Evolutionary conservation across 2,797 vertebrate species (phyloP).

Genomic region (Momotus momota): DNA sequence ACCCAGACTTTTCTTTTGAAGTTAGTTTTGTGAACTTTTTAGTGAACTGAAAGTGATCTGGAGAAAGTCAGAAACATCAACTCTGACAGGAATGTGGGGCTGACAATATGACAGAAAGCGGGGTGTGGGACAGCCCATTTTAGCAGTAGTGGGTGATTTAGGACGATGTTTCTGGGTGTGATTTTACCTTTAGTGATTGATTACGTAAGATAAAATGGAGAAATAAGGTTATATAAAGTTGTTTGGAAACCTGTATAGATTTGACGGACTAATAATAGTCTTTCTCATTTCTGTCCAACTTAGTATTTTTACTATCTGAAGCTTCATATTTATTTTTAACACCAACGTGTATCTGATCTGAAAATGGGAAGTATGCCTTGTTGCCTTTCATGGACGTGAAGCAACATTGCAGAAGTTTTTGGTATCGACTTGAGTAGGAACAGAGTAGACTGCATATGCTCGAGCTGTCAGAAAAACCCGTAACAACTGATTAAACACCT

Average conservation of each 20-base stretch:
- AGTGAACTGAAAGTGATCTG: not conserved
- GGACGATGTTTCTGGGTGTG: not conserved
- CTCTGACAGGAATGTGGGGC: not conserved
- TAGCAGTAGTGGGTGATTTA: not conserved
- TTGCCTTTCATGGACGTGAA: not conserved
- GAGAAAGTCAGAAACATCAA: not conserved
- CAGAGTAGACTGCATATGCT: not conserved
- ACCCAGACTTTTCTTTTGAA: not conserved
- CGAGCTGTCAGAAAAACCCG: not conserved
- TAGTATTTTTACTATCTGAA: not conserved
- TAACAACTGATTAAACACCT: conserved; percentile 50
- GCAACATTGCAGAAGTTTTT: conserved; percentile 12
- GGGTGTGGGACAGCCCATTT: not conserved
- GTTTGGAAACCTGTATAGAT: not conserved
- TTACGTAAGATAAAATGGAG: not conserved
- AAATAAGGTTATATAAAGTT: not conserved
- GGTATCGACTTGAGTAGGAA: not conserved
- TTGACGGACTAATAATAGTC: not conserved
- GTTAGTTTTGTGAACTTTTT: not conserved
- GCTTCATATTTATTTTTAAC: not conserved
- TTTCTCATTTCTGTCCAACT: not conserved
- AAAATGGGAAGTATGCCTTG: not conserved
- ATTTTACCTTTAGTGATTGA: not conserved
- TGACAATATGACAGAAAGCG: not conserved
- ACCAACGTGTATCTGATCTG: not conserved